Evolutionary conservation across 2,888 invertebrate species (phyloP), one percentile per base, ranked within the genome.

Genomic region (Sinotaia quadrata): DNA sequence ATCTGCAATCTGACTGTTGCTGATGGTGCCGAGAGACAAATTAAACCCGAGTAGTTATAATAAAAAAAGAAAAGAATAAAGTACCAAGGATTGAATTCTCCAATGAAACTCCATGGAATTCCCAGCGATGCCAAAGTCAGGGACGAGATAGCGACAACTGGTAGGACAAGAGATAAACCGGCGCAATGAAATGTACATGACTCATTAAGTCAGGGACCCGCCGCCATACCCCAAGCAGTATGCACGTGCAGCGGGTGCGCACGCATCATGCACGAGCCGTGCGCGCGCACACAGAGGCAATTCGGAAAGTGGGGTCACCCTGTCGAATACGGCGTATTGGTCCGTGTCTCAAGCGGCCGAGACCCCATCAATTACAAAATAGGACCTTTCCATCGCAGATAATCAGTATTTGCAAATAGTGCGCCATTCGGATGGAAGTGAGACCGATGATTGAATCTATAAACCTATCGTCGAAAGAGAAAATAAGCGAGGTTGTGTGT

Each of bases 321-420:
- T 61, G 54, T 41, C 34, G 52, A 44, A 57, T 57, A 52, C 67
- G 70, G 67, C 67, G 66, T 49, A 70, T 70, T 44, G 67, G 36
- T 60, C 54, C 58, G 27, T 69, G 69, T 69, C 69, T 69, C 69
- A 41, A 33, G 70, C 54, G 70, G 47, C 61, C 44, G 15, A 5
- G 7, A 34, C 31, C 66, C 62, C 70, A 70, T 70, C 70, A 67
- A 70, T 70, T 67, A 61, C 63, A 65, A 69, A 63, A 57, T 54
- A 60, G 41, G 34, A 21, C 61, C 54, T 41, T 5, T 36, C 49
- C 41, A 51, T 56, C 52, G 31, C 31, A 27, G 57, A 56, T 59
- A 67, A 70, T 67, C 70, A 67, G 47, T 61, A 70, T 70, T 70
- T 70, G 70, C 70, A 66, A 70, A 66, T 56, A 70, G n/a, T 21